Evolutionary conservation across 2,797 vertebrate genomes (phyloP), one percentile per base, ranked within the genome.

Genomic region (Muscicapa comitata): DNA sequence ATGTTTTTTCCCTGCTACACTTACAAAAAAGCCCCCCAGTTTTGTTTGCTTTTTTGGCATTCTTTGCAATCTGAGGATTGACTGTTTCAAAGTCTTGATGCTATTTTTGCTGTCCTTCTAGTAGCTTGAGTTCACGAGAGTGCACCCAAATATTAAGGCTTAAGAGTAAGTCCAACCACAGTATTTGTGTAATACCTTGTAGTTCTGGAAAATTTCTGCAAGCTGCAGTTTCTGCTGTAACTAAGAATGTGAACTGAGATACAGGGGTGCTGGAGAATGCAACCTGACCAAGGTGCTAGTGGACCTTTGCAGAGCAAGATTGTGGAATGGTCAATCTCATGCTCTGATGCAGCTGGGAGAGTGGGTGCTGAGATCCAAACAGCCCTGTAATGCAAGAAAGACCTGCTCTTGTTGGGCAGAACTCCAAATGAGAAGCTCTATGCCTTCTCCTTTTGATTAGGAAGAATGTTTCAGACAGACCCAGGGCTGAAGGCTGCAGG

Each of bases 251-350:
- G 59, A 76, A 42, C 26, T 53, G 67, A 84, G 50, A 24, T 28
- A n/a, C 8, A 16, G 28, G 10, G 3, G 1, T 61, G 21, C 21
- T 28, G 57, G 59, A 68, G 47, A 73, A 47, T 15, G 45, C 0
- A 0, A 63, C 21, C 40, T 70, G 35, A 54, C 17, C 61, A 33
- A 50, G 0, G 1, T 2, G 3, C 24, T 29, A 29, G n/a, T 23
- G 35, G 25, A 25, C 77, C 57, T 88, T 47, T 74, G 48, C 42
- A 73, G 40, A 75, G 15, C 35, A 37, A 63, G 21, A 3, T 0
- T 12, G 23, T 43, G 68, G 42, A 66, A 85, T 40, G 35, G 35
- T 28, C 43, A 29, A 7, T 81, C 67, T 63, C 1, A 0, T 42
- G 26, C 29, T 57, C n/a, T 57, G 66, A 40, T 92, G 58, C 33